Base-by-base conservation (phyloP, 2,797 vertebrate species). In the Ambastaia sidthimunki region DNA sequence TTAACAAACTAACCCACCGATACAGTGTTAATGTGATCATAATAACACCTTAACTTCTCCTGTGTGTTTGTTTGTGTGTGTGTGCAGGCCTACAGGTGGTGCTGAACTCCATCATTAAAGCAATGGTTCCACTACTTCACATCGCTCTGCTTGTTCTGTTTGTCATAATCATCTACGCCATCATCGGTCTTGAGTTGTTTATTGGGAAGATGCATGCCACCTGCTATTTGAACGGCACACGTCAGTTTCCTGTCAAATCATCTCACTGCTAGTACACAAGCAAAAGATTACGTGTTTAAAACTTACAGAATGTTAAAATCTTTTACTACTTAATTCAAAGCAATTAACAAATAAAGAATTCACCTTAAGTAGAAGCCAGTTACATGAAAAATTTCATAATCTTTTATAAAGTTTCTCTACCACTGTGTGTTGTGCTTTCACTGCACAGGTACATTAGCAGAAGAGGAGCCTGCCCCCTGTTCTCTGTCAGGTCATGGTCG, bases 91-190 rank as follows among this genome's bases (percentile, higher is more conserved):
- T 99, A 94, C 98, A 99, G 93, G 97, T 99, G 92, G 98, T 99
- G 90, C 92, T 99, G 92, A 99, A 99, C 92, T 99, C 98, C 91
- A 99, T 99, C 89, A 99, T 99, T 92, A 99, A 99, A 97, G 98
- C 98, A 95, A 99, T 99, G 98, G 98, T 99, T 73, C 98, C 98
- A 54, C 94, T 99, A 85, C 96, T 99, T 78, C 97, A 99, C 93
- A 99, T 99, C 83, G 98, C 98, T 90, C 95, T 99, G 91, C 94
- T 99, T 83, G 98, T 99, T 88, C 96, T 99, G 89, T 99, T 99
- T 82, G 98, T 99, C 89, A 99, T 99, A 88, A 99, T 99, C 92
- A 99, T 99, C 94, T 99, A 99, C 87, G 97, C 98, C 94, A 96
- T 99, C 94, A 99, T 99, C 87, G 98, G 98, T 91, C 95, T 99